Evolutionary conservation across 2,113 vertebrate species (phyloP).

Genomic region (Clarias macrocephalus): DNA sequence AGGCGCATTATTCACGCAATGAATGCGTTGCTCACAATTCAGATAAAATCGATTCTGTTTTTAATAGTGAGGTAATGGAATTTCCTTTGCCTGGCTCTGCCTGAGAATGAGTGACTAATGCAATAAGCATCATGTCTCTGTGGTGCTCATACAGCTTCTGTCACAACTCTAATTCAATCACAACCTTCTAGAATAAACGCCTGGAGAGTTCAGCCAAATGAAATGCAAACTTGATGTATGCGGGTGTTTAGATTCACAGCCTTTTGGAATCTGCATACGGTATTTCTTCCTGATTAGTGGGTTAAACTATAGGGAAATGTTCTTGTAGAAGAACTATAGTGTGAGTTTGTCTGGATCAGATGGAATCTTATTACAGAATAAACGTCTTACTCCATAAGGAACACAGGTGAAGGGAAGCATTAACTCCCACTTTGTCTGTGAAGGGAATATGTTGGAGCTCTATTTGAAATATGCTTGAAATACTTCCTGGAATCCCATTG

Average conservation of each 20-base stretch:
- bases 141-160: constrained; percentile 41
- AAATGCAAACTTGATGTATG: constrained; percentile 47
- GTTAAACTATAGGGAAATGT: neutral
- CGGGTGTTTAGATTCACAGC: constrained; percentile 18
- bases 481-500: neutral
- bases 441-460: neutral
- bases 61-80: constrained; percentile 54
- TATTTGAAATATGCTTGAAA: neutral
- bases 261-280: neutral
- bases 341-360: neutral
- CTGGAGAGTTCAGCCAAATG: constrained; percentile 21
- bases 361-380: neutral
- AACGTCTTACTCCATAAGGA: neutral
- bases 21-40: constrained; percentile 40
- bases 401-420: neutral
- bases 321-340: neutral
- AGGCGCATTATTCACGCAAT: constrained; percentile 40
- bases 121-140: constrained; percentile 50
- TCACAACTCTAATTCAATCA: constrained; percentile 53
- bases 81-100: constrained; percentile 39
- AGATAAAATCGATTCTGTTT: constrained; percentile 53
- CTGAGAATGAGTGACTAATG: constrained; percentile 53
- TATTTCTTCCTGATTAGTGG: neutral
- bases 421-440: neutral
- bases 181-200: constrained; percentile 40